These are phyloP conservation scores for Netelia fuscicornis DNA, from an alignment of 2,888 invertebrate genomes.

Conservation along the genomic window DNA sequence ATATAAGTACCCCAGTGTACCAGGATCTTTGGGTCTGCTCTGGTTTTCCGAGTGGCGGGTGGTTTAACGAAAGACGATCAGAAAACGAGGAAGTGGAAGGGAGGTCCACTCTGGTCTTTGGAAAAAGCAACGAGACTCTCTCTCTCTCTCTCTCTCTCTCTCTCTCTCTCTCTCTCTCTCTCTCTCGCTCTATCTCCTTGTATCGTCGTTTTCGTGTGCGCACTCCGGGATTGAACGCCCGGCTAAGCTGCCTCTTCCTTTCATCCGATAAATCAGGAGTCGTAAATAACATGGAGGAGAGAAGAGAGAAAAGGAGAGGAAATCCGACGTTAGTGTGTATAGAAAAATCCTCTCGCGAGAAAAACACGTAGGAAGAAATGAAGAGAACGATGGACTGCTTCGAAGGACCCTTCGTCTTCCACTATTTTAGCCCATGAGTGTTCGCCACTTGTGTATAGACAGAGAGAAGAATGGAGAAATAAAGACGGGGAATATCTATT, in stretches of 20 bases:
- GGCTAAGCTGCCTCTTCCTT: slow-evolving; percentile 80
- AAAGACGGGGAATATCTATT: background rate
- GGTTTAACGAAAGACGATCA: slow-evolving; percentile 51
- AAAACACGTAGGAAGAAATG: slow-evolving; percentile 78
- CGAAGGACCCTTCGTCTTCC: slow-evolving; percentile 79
- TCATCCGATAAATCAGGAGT: slow-evolving; percentile 83
- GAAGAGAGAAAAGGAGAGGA: slow-evolving; percentile 25
- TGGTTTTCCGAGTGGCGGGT: slow-evolving; percentile 36
- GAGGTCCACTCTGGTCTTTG: slow-evolving; percentile 62
- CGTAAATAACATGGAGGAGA: slow-evolving; percentile 82
- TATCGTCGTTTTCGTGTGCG: slow-evolving; percentile 72
- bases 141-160: slow-evolving; percentile 65
- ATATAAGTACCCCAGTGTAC: slow-evolving; percentile 22
- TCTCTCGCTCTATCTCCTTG: slow-evolving; percentile 72
- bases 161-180: slow-evolving; percentile 62
- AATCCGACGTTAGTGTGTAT: slow-evolving; percentile 39
- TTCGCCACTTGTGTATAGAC: slow-evolving; percentile 54
- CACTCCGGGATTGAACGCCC: slow-evolving; percentile 75
- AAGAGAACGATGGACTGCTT: slow-evolving; percentile 79
- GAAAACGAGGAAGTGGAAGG: slow-evolving; percentile 61
- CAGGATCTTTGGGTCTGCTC: slow-evolving; percentile 36
- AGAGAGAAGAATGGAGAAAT: slow-evolving; percentile 21
- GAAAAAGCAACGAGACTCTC: slow-evolving; percentile 68
- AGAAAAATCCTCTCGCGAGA: slow-evolving; percentile 67
- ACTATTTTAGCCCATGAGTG: slow-evolving; percentile 76